A percentile compares a stretch with the other conserved stretches of the same genome.
Evolutionary conservation across 2,113 vertebrate genomes (phyloP).

Genomic region (Uria lomvia): DNA sequence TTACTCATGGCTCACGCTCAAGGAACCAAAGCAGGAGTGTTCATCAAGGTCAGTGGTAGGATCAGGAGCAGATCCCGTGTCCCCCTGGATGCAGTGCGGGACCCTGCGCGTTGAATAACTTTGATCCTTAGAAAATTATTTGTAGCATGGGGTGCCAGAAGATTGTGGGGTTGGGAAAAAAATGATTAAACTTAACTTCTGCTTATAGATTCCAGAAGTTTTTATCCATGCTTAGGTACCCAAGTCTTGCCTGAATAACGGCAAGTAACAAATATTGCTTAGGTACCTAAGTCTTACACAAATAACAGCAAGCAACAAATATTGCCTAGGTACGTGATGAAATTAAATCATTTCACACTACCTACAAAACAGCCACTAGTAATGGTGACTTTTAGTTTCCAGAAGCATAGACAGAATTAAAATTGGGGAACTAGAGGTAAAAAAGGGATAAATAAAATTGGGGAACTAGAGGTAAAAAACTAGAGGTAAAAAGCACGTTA

Average conservation of each 20-base stretch:
- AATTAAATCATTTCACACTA: background rate
- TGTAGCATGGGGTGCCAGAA: background rate
- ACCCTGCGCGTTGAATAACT: background rate
- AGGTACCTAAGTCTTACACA: background rate
- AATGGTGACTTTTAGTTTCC: background rate
- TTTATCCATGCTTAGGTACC: background rate
- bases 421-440: background rate
- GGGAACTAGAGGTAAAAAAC: background rate
- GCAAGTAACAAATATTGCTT: background rate
- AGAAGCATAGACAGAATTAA: background rate
- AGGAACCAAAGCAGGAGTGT: background rate
- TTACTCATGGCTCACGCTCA: background rate
- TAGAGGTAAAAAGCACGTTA: background rate
- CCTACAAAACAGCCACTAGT: background rate
- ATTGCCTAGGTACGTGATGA: background rate
- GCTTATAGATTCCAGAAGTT: background rate
- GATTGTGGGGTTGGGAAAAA: background rate
- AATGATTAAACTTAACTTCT: background rate
- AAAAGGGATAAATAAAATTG: background rate
- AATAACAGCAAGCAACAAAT: background rate
- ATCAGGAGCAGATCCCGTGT: background rate
- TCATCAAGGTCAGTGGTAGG: background rate
- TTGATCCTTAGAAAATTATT: background rate
- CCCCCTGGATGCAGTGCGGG: background rate
- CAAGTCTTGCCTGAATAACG: background rate